A percentile compares a stretch with the other conserved stretches of the same genome.
phyloP scores from a whole-genome alignment of 2,797 vertebrate genomes.

The Alectoris magna region DNA sequence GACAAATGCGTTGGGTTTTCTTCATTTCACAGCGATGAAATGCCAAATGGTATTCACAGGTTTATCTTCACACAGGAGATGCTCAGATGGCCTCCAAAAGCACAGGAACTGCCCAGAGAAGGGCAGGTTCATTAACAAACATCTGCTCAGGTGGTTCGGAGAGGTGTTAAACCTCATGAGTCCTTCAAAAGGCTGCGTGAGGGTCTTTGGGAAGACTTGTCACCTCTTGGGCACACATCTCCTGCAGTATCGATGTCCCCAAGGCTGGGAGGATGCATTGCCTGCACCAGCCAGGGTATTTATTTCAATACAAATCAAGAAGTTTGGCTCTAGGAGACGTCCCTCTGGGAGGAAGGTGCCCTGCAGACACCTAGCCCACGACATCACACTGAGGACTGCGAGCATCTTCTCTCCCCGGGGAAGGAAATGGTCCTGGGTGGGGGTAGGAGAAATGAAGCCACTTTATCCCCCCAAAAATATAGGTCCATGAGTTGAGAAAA shows the following conservation, averaged over 20 bases:
- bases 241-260: accelerated
- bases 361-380: neutral
- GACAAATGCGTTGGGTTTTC: neutral
- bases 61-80: neutral
- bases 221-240: neutral
- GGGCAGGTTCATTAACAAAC: neutral
- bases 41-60: neutral
- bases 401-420: neutral
- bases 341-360: neutral
- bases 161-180: accelerated
- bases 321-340: too few relatives aligned
- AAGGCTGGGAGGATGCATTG: neutral
- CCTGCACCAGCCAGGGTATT: too few relatives aligned
- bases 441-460: neutral
- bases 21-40: neutral
- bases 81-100: neutral
- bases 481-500: neutral
- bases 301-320: too few relatives aligned
- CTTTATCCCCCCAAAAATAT: neutral
- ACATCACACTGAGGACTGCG: too few relatives aligned
- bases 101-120: neutral
- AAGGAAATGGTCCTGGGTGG: neutral
- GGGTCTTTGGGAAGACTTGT: neutral
- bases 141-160: accelerated
- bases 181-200: neutral